These are phyloP conservation scores for Galerucella pusilla DNA, from an alignment of 2,888 invertebrate species.

Conservation along the genomic window DNA sequence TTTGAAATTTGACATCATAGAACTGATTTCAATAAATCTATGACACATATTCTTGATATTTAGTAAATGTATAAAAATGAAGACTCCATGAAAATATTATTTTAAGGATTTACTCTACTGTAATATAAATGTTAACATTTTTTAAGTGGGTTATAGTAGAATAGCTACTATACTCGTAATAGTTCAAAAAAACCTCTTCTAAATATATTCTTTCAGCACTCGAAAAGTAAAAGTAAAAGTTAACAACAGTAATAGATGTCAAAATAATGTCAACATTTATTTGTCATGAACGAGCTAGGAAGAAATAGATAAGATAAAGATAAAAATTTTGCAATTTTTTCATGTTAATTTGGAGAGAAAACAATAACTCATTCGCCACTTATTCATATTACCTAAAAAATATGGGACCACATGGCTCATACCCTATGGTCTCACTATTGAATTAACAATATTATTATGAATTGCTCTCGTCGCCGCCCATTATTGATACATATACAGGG, in stretches of 20 bases:
- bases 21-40: conserved; percentile 18
- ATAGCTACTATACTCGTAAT: conserved; percentile 46
- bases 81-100: conserved; percentile 53
- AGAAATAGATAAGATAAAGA: no score
- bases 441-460: no score
- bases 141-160: conserved; percentile 62
- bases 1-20: not conserved
- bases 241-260: no score
- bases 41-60: conserved; percentile 27
- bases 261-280: not conserved
- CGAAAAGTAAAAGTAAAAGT: not conserved
- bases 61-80: conserved; percentile 54
- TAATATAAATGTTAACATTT: conserved; percentile 63
- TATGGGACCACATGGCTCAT: no score
- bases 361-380: no score
- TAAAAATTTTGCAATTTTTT: no score
- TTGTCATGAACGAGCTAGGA: no score
- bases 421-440: no score
- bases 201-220: conserved; percentile 11
- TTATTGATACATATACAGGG: no score
- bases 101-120: conserved; percentile 57
- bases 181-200: conserved; percentile 33
- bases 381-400: no score
- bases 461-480: no score
- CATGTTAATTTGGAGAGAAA: no score